Evolutionary conservation across 2,113 vertebrate species (phyloP).

Genomic region (Scortum barcoo): DNA sequence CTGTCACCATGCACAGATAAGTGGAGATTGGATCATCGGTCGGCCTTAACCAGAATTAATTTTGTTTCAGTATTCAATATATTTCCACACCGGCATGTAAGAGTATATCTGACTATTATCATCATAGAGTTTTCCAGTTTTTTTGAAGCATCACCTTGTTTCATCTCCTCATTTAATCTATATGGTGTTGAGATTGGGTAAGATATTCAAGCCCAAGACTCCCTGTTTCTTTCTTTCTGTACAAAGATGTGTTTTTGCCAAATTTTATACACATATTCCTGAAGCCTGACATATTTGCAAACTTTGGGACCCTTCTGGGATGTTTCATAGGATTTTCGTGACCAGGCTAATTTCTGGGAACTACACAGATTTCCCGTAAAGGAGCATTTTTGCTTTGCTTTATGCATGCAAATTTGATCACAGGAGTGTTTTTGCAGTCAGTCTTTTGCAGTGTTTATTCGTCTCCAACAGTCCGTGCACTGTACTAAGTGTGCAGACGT

Average conservation of each 20-base stretch:
- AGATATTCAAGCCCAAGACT: background rate
- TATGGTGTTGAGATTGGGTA: background rate
- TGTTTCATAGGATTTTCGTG: background rate
- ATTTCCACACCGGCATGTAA: background rate
- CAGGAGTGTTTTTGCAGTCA: background rate
- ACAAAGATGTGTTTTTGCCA: too few relatives aligned
- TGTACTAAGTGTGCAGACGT: background rate
- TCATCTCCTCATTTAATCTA: background rate
- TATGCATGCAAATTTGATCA: background rate
- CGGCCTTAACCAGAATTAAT: constrained; percentile 5
- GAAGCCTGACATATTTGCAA: background rate
- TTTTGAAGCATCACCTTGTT: background rate
- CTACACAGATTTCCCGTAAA: background rate
- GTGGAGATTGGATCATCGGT: background rate
- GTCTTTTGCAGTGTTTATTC: background rate
- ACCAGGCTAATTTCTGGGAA: background rate
- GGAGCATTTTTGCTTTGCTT: background rate
- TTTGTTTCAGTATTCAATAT: background rate
- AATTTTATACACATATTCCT: too few relatives aligned
- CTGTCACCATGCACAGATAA: background rate
- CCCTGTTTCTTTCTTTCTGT: too few relatives aligned
- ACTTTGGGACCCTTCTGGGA: too few relatives aligned
- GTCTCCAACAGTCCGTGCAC: background rate
- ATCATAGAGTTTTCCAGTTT: background rate
- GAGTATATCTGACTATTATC: background rate